These are phyloP conservation scores for Botia almorhae DNA, from an alignment of 2,797 vertebrate genomes.

Conservation along the genomic window DNA sequence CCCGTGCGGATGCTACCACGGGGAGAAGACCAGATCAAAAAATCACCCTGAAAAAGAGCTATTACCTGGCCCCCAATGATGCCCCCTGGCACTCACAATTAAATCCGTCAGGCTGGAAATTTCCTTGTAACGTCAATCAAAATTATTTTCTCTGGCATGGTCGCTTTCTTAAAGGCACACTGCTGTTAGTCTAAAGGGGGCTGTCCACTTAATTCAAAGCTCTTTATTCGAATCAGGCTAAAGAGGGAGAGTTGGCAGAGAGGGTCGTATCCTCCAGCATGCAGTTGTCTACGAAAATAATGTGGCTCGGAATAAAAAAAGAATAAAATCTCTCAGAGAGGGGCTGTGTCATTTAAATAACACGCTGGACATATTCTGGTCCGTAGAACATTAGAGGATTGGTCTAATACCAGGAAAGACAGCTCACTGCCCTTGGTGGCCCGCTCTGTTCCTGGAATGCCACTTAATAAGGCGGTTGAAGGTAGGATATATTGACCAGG, in stretches of 20 bases:
- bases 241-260: constrained; percentile 73
- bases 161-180: constrained; percentile 80
- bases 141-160: constrained; percentile 88
- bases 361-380: constrained; percentile 78
- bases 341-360: constrained; percentile 75
- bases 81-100: constrained; percentile 93
- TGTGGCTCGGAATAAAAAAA: constrained; percentile 56
- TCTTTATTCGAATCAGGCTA: constrained; percentile 83
- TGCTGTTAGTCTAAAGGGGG: constrained; percentile 77
- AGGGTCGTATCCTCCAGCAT: constrained; percentile 80
- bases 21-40: constrained; percentile 91
- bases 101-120: constrained; percentile 85
- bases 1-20: constrained; percentile 84
- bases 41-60: constrained; percentile 70
- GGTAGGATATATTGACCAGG: constrained; percentile 69
- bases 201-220: constrained; percentile 85
- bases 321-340: constrained; percentile 69
- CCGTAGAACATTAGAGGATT: constrained; percentile 72
- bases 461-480: constrained; percentile 73
- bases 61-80: constrained; percentile 90
- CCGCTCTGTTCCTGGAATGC: constrained; percentile 57
- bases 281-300: constrained; percentile 80
- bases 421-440: constrained; percentile 66
- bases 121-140: constrained; percentile 91
- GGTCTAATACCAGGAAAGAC: constrained; percentile 72